A percentile compares a stretch with the other conserved stretches of the same genome.
phyloP scores from a whole-genome alignment of 2,113 vertebrate species.

The Aegithalos caudatus region DNA sequence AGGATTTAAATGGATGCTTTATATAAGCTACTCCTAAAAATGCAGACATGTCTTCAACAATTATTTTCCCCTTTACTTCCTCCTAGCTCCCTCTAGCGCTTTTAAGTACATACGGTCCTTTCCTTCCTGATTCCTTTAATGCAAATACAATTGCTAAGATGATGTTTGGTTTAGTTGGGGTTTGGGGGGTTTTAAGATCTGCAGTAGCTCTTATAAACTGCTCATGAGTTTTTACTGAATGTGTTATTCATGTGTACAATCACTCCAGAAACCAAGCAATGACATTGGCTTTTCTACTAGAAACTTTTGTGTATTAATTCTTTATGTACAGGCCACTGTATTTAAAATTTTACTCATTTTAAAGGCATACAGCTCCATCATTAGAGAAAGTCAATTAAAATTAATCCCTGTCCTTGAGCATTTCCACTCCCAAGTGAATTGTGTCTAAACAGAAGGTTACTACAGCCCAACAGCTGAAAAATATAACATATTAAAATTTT shows the following conservation, averaged over 20 bases:
- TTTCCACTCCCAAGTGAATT: background rate
- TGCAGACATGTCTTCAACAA: background rate
- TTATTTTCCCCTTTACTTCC: background rate
- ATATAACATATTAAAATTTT: background rate
- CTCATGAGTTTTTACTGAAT: background rate
- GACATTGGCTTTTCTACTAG: background rate
- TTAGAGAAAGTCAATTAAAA: background rate
- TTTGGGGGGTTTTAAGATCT: background rate
- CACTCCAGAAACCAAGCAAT: background rate
- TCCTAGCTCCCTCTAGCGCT: constrained; percentile 50
- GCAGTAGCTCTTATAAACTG: background rate
- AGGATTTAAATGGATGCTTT: constrained; percentile 1
- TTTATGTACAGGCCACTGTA: background rate
- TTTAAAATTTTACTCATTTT: background rate
- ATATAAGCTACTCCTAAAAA: background rate
- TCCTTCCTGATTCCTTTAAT: background rate
- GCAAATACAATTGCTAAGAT: background rate
- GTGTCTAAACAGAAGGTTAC: background rate
- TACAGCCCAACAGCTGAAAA: background rate
- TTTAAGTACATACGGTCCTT: background rate
- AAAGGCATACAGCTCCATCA: background rate
- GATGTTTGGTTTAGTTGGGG: background rate
- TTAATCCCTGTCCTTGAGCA: background rate
- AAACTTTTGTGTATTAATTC: background rate
- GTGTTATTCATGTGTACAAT: background rate